Evolutionary conservation across 1,140 invertebrate genomes (phyloP).

Genomic region (Meloidogyne chitwoodi): DNA sequence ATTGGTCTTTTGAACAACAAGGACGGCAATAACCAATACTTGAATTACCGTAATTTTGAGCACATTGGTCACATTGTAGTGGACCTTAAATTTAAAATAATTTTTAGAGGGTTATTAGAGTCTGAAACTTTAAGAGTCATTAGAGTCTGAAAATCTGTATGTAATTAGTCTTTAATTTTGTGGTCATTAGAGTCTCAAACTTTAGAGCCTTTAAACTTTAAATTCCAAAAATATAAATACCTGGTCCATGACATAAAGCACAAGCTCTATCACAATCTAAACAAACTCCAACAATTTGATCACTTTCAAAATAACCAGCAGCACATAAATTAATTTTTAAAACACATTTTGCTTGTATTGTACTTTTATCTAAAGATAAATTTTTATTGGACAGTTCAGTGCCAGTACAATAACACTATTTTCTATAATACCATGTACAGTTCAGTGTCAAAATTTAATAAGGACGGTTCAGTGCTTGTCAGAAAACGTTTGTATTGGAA

Average conservation of each 20-base stretch:
- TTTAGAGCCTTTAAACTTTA: neutral
- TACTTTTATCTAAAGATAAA: constrained; percentile 27
- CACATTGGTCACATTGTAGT: constrained; percentile 49
- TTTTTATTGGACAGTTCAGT: neutral
- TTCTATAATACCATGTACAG: neutral
- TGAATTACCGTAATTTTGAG: constrained; percentile 46
- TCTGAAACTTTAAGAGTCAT: neutral
- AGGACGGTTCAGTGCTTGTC: neutral
- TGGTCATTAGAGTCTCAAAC: neutral
- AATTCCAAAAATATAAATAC: constrained; percentile 7
- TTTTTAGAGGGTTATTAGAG: neutral
- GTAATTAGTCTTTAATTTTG: neutral
- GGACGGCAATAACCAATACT: constrained; percentile 54
- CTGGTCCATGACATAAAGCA: constrained; percentile 55
- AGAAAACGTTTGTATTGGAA: too few relatives aligned
- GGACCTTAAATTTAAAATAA: constrained; percentile 24
- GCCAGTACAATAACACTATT: too few relatives aligned
- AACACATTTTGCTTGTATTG: constrained; percentile 53
- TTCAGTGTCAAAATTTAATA: neutral
- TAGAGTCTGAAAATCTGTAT: neutral
- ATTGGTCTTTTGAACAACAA: constrained; percentile 42
- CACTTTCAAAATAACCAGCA: constrained; percentile 45
- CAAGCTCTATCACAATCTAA: constrained; percentile 52
- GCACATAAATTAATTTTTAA: constrained; percentile 49
- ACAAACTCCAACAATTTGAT: constrained; percentile 36